Percentiles rank a stretch among this genome's conserved stretches.
Conservation (phyloP, 1,140 invertebrate species). For the Phocides pigmalion region DNA sequence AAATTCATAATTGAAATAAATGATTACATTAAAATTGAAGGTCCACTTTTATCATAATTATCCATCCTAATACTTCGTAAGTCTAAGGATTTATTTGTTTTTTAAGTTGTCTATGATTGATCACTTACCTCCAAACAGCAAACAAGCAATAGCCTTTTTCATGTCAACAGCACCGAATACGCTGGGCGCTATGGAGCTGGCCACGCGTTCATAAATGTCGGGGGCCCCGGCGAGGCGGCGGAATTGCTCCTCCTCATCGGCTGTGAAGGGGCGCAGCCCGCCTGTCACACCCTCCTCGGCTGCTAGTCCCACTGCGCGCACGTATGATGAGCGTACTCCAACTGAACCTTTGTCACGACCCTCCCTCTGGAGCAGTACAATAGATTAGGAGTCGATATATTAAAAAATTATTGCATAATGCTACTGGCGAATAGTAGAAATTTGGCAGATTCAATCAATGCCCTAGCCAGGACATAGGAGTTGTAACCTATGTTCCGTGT, state of each 20-base stretch:
- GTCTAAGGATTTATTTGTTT: too few species aligned
- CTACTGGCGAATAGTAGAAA: too few species aligned
- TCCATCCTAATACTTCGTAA: too few species aligned
- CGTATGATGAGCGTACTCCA: slow-evolving; percentile 96
- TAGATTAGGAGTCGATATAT: not conserved
- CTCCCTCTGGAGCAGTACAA: slow-evolving; percentile 80
- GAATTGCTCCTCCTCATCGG: slow-evolving; percentile 97
- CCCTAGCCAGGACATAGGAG: too few species aligned
- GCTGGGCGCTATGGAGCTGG: slow-evolving; percentile 97
- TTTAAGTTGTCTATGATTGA: too few species aligned
- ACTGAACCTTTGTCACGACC: slow-evolving; percentile 94
- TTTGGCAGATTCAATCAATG: too few species aligned
- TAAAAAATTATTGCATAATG: too few species aligned
- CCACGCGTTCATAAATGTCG: slow-evolving; percentile 95
- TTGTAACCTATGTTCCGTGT: too few species aligned
- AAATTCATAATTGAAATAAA: too few species aligned
- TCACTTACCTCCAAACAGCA: slow-evolving; percentile 92
- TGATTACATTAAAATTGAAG: too few species aligned
- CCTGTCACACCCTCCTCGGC: slow-evolving; percentile 93
- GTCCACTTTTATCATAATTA: too few species aligned
- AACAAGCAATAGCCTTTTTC: slow-evolving; percentile 98
- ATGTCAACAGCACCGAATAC: slow-evolving; percentile 98
- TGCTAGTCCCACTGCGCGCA: slow-evolving; percentile 96
- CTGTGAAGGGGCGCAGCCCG: slow-evolving; percentile 84
- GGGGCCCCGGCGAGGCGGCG: slow-evolving; percentile 91